phyloP scores from a whole-genome alignment of 1,140 invertebrate species.

The Leguminivora glycinivorella region DNA sequence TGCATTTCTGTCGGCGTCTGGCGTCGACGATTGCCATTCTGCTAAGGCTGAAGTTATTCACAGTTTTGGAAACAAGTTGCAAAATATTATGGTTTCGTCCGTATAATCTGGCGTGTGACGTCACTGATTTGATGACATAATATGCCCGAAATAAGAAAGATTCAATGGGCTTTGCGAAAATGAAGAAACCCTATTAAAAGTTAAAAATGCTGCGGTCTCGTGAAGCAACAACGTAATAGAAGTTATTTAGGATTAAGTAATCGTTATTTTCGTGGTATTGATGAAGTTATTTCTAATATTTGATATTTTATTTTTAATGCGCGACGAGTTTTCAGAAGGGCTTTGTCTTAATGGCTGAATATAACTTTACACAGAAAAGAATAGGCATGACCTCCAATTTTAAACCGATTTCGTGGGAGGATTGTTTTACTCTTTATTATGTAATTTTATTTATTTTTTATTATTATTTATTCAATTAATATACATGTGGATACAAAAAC shows the following conservation, averaged over 20 bases:
- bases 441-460: too few relatives aligned
- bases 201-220: slow-evolving; percentile 50
- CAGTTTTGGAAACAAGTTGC: background rate
- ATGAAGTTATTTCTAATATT: slow-evolving; percentile 3
- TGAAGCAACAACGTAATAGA: slow-evolving; percentile 45
- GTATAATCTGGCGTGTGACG: background rate
- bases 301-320: slow-evolving; percentile 42
- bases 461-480: too few relatives aligned
- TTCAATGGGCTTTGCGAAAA: slow-evolving; percentile 43
- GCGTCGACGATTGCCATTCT: too few relatives aligned
- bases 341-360: background rate
- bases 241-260: slow-evolving; percentile 45
- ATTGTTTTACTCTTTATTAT: background rate
- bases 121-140: background rate
- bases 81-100: background rate
- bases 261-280: slow-evolving; percentile 42
- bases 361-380: background rate
- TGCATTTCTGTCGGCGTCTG: too few relatives aligned
- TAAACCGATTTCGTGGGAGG: background rate
- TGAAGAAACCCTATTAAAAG: slow-evolving; percentile 51
- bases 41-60: background rate
- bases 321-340: slow-evolving; percentile 1
- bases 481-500: too few relatives aligned
- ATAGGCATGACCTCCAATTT: background rate
- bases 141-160: slow-evolving; percentile 19